These are phyloP conservation scores for Eurystomus gularis DNA, from an alignment of 2,113 vertebrate genomes.

Conservation along the genomic window DNA sequence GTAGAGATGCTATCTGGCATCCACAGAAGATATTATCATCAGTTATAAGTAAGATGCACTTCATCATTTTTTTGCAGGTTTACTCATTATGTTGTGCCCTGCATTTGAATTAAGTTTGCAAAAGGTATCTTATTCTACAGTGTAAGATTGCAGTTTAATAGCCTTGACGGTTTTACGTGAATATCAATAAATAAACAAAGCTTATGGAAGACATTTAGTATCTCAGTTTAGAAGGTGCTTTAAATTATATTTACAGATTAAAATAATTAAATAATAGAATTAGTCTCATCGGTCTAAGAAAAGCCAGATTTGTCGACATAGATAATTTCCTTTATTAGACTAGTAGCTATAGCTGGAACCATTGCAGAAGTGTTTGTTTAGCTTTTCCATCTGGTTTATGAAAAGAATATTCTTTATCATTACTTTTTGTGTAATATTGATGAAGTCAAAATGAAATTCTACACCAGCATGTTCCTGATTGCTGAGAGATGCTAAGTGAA, in stretches of 20 bases:
- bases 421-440: background rate
- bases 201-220: background rate
- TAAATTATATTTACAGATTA: background rate
- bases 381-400: background rate
- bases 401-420: background rate
- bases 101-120: conserved; percentile 17
- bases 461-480: background rate
- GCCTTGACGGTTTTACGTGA: background rate
- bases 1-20: conserved; percentile 12
- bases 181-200: background rate
- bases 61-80: conserved; percentile 33
- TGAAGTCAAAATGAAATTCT: background rate
- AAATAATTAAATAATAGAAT: background rate
- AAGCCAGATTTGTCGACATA: background rate
- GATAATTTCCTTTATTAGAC: background rate
- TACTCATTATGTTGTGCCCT: background rate
- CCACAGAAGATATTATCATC: background rate
- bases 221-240: background rate
- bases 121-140: background rate
- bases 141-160: background rate
- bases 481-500: background rate
- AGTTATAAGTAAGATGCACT: conserved; percentile 1
- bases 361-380: background rate
- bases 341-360: background rate
- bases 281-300: background rate